Evolutionary conservation across 2,888 invertebrate genomes (phyloP).

Genomic region (Herminia tarsipennalis): DNA sequence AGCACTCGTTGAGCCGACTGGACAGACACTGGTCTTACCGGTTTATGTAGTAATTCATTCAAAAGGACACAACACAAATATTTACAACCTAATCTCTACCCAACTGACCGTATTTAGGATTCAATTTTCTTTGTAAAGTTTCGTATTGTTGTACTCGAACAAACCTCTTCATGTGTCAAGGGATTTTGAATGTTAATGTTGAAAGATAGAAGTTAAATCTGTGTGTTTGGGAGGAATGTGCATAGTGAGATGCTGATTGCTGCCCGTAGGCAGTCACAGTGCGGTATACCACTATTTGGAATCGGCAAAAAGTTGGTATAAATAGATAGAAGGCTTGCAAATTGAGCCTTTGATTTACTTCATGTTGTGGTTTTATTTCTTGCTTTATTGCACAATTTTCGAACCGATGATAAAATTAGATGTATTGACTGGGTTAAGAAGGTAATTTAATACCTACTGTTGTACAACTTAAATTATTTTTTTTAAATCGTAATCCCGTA

Average conservation of each 20-base stretch:
- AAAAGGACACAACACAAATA: constrained; percentile 40
- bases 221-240: constrained; percentile 39
- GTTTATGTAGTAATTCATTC: constrained; percentile 45
- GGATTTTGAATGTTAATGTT: constrained; percentile 41
- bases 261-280: constrained; percentile 57
- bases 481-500: no score
- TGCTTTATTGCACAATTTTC: no score
- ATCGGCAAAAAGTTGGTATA: constrained; percentile 45
- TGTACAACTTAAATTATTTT: no score
- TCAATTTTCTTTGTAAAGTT: not conserved
- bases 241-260: constrained; percentile 50
- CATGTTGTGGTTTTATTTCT: no score
- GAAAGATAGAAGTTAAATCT: constrained; percentile 37
- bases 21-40: constrained; percentile 75
- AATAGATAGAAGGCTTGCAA: constrained; percentile 42
- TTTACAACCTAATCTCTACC: constrained; percentile 28
- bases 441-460: no score
- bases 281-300: constrained; percentile 49
- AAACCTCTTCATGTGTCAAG: not conserved
- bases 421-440: no score
- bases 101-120: constrained; percentile 17
- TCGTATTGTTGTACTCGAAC: constrained; percentile 9
- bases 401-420: no score
- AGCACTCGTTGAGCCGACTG: constrained; percentile 58
- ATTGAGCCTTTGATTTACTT: constrained; percentile 10